Conservation (phyloP, 2,888 invertebrate species). For the Gortyna flavago region DNA sequence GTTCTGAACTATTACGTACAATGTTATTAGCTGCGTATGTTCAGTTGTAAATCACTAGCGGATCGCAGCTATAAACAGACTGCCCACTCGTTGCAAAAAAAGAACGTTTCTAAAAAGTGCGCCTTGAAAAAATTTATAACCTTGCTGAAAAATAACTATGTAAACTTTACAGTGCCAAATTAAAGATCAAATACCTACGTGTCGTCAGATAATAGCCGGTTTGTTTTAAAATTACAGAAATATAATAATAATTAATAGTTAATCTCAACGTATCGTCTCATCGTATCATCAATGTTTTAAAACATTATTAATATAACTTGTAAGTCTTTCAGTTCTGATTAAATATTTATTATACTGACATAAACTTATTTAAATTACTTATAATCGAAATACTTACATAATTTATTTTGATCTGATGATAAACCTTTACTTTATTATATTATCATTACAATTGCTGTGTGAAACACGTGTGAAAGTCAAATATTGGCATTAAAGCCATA, state of each 20-base stretch:
- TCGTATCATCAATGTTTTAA: constrained; percentile 15
- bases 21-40: constrained; percentile 72
- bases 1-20: constrained; percentile 70
- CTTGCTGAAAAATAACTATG: constrained; percentile 76
- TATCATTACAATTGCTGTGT: constrained; percentile 23
- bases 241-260: constrained; percentile 15
- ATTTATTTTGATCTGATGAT: constrained; percentile 16
- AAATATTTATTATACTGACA: not conserved
- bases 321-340: not conserved
- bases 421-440: constrained; percentile 13
- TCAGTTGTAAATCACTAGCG: constrained; percentile 78
- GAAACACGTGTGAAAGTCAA: constrained; percentile 37
- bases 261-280: constrained; percentile 12
- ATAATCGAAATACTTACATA: constrained; percentile 19
- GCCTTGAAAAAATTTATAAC: constrained; percentile 75
- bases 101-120: constrained; percentile 71
- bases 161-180: constrained; percentile 74
- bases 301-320: constrained; percentile 9
- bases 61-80: constrained; percentile 81
- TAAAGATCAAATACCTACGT: constrained; percentile 47
- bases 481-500: constrained; percentile 17
- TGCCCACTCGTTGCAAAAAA: constrained; percentile 79
- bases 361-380: not conserved
- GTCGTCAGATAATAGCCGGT: not conserved
- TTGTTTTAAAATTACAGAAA: constrained; percentile 38